Conservation (phyloP, 2,888 invertebrate species). For the Ypsolopha sequella region DNA sequence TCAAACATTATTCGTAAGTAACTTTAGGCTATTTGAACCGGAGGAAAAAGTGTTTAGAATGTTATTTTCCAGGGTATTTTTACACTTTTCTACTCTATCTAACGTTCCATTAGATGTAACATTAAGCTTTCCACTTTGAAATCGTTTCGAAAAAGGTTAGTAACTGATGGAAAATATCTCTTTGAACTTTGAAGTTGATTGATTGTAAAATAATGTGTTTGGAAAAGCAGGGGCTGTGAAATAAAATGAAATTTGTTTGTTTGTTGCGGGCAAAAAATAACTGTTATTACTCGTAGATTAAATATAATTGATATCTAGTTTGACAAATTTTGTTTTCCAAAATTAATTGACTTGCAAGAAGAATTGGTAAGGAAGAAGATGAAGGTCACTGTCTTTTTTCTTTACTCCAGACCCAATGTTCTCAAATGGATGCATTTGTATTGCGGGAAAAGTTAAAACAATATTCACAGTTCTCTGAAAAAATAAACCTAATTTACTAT, state of each 20-base stretch:
- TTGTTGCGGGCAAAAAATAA: not conserved
- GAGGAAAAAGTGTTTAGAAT: not conserved
- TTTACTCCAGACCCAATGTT: too few species aligned
- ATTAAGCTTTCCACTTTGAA: not conserved
- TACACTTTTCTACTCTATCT: slow-evolving; percentile 45
- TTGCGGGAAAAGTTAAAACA: too few species aligned
- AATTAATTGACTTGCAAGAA: not conserved
- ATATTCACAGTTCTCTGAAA: too few species aligned
- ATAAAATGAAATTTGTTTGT: not conserved
- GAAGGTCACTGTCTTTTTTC: too few species aligned
- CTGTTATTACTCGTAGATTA: too few species aligned
- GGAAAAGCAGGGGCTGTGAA: not conserved
- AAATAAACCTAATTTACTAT: too few species aligned
- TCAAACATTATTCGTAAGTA: not conserved
- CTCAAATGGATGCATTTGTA: too few species aligned
- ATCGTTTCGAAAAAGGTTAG: not conserved
- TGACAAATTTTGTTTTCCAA: not conserved
- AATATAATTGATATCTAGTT: not conserved
- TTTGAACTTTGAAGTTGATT: not conserved
- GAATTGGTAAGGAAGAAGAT: too few species aligned
- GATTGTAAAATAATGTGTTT: not conserved
- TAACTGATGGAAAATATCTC: not conserved
- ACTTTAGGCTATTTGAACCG: slow-evolving; percentile 6
- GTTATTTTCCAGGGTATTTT: slow-evolving; percentile 47
- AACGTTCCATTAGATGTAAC: not conserved